Conservation (phyloP, 1,140 invertebrate species). For the Oedothorax gibbosus region DNA sequence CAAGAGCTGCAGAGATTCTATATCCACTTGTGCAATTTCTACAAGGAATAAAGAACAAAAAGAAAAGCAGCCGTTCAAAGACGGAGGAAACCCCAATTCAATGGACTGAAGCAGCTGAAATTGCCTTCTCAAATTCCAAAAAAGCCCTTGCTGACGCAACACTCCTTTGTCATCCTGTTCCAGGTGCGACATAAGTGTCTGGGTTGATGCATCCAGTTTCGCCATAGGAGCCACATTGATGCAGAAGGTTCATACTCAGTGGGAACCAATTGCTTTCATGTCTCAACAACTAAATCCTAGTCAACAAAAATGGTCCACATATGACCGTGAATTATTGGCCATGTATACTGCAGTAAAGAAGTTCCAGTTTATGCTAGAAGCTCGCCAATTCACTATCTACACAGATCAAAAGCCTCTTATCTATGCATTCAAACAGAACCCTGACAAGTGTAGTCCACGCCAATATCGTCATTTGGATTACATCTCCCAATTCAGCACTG, state of each 20-base stretch:
- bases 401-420: constrained; percentile 66
- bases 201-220: no score
- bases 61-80: no score
- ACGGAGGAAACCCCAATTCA: no score
- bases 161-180: no score
- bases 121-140: no score
- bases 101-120: no score
- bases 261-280: constrained; percentile 57
- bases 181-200: no score
- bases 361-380: constrained; percentile 65
- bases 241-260: not conserved
- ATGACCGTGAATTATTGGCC: constrained; percentile 64
- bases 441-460: constrained; percentile 59
- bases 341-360: constrained; percentile 63
- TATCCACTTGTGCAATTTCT: no score
- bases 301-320: constrained; percentile 56
- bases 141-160: no score
- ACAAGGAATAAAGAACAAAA: no score
- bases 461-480: constrained; percentile 66
- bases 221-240: not conserved
- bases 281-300: constrained; percentile 41
- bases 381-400: constrained; percentile 63
- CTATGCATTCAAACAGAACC: constrained; percentile 59
- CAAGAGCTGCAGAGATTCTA: no score
- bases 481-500: constrained; percentile 67